These are phyloP conservation scores for Catocala sponsa DNA, from an alignment of 2,888 invertebrate genomes.

Conservation along the genomic window DNA sequence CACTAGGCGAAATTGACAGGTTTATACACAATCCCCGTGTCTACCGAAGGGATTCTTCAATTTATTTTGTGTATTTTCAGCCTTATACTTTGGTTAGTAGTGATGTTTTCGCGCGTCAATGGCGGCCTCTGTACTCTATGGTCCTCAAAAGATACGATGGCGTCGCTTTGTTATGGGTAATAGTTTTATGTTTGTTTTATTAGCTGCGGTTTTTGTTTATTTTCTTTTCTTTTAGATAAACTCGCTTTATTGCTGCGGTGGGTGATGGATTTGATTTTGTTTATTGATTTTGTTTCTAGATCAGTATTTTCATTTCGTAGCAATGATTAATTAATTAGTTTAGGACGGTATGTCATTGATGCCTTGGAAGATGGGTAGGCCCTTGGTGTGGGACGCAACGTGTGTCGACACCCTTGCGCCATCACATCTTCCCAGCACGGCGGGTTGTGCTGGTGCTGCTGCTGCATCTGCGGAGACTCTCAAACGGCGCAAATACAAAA, in stretches of 20 bases:
- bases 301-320: not conserved
- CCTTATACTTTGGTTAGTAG: not conserved
- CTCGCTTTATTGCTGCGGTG: conserved; percentile 1
- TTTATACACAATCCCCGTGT: conserved; percentile 58
- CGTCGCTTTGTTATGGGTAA: conserved; percentile 37
- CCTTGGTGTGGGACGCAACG: no score
- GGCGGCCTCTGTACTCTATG: not conserved
- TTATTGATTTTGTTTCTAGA: not conserved
- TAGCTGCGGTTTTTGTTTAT: conserved; percentile 18
- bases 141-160: conserved; percentile 16
- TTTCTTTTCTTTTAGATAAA: conserved; percentile 5
- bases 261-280: not conserved
- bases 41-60: conserved; percentile 3
- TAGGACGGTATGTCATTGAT: no score
- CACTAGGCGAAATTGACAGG: conserved; percentile 71
- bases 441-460: no score
- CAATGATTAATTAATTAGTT: conserved; percentile 1
- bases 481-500: no score
- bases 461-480: no score
- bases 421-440: no score
- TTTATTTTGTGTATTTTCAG: conserved; percentile 4
- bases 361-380: no score
- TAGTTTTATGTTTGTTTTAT: conserved; percentile 51
- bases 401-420: no score
- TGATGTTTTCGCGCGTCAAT: not conserved